These are phyloP conservation scores for Cichladusa arquata DNA, from an alignment of 2,113 vertebrate genomes.

Conservation along the genomic window DNA sequence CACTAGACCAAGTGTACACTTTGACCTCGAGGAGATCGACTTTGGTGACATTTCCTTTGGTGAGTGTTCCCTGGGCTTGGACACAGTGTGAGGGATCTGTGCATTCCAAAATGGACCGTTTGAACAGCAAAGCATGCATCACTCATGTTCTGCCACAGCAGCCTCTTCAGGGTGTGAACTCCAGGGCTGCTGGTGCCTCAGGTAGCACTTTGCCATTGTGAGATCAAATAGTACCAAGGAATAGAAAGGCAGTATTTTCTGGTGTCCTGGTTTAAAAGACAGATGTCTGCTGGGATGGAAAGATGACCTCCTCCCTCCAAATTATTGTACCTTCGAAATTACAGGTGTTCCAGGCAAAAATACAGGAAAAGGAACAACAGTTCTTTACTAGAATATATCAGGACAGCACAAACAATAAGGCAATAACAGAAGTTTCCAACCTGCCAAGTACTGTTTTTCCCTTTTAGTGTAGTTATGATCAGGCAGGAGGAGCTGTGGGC, in stretches of 20 bases:
- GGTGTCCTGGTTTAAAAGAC: background rate
- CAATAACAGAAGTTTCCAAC: background rate
- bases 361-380: background rate
- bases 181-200: background rate
- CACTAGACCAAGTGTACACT: constrained; percentile 81
- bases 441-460: rapidly evolving
- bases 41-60: constrained; percentile 88
- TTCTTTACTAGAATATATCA: background rate
- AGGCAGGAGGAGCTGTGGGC: background rate
- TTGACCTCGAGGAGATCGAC: constrained; percentile 73
- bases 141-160: background rate
- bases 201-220: background rate
- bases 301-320: background rate
- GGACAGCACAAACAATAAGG: background rate
- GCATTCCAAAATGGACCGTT: rapidly evolving
- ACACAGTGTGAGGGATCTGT: rapidly evolving
- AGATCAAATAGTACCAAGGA: background rate
- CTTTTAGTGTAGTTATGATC: background rate
- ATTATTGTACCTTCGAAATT: background rate
- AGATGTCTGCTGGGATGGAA: background rate
- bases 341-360: background rate
- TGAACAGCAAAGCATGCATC: background rate
- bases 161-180: background rate
- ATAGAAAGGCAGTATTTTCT: background rate
- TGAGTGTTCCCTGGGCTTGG: constrained; percentile 64